Evolutionary conservation across 1,140 invertebrate species (phyloP).

Genomic region (Drosophila serrata): DNA sequence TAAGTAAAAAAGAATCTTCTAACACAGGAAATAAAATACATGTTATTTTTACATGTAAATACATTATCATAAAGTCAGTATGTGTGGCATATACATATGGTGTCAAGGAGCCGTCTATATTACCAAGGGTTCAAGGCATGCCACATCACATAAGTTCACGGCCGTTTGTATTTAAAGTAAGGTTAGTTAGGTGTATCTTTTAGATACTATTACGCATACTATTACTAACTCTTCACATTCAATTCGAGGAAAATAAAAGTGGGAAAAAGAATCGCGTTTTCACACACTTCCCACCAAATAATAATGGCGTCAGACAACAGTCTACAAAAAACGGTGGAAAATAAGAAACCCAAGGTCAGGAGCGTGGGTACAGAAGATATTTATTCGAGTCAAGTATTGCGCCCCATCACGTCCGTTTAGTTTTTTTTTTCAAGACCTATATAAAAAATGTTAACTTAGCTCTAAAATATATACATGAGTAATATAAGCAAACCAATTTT

Average conservation of each 20-base stretch:
- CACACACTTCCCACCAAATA: slow-evolving; percentile 64
- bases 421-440: neutral
- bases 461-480: neutral
- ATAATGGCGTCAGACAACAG: slow-evolving; percentile 40
- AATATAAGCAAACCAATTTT: neutral
- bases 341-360: slow-evolving; percentile 79
- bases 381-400: neutral
- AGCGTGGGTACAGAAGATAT: slow-evolving; percentile 65
- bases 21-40: too few species aligned
- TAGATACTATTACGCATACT: slow-evolving; percentile 38
- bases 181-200: slow-evolving; percentile 30
- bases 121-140: neutral
- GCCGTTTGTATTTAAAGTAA: slow-evolving; percentile 5
- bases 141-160: slow-evolving; percentile 30
- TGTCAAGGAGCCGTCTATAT: neutral
- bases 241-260: slow-evolving; percentile 72
- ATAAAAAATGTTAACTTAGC: neutral
- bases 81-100: neutral
- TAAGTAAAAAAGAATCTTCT: too few species aligned
- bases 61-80: neutral
- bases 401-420: neutral
- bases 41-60: too few species aligned
- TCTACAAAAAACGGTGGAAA: slow-evolving; percentile 56
- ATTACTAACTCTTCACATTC: slow-evolving; percentile 26
- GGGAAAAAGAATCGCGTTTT: slow-evolving; percentile 73